Percentiles rank a stretch among this genome's conserved stretches.
Evolutionary conservation across 2,113 vertebrate species (phyloP).

Genomic region (Cacatua alba): DNA sequence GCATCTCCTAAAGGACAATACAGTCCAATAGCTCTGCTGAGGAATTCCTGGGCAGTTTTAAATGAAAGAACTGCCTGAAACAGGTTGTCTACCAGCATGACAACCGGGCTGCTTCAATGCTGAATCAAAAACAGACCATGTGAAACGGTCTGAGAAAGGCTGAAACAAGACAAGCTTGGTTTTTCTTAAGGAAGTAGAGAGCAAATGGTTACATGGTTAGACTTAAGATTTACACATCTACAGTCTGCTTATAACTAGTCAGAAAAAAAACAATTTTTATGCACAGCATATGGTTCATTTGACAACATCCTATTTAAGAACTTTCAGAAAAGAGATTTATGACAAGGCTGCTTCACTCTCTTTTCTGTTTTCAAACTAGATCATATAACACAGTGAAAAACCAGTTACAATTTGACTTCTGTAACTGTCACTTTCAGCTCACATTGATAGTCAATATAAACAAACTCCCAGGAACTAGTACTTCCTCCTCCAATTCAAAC

Average conservation of each 20-base stretch:
- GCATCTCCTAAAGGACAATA: background rate
- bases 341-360: background rate
- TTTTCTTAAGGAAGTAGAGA: background rate
- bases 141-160: background rate
- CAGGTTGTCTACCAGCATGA: background rate
- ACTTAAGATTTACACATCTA: background rate
- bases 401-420: background rate
- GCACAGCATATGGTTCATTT: background rate
- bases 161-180: background rate
- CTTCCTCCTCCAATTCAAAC: background rate
- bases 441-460: background rate
- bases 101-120: background rate
- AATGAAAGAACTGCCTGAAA: background rate
- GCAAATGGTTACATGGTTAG: background rate
- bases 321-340: background rate
- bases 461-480: background rate
- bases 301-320: background rate
- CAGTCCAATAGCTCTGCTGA: background rate
- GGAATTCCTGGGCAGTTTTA: background rate
- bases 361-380: background rate
- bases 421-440: background rate
- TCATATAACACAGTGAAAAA: background rate
- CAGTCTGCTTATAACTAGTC: background rate
- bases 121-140: background rate
- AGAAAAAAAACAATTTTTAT: background rate